Conservation (phyloP, 2,113 vertebrate genomes). For the Agapornis roseicollis region DNA sequence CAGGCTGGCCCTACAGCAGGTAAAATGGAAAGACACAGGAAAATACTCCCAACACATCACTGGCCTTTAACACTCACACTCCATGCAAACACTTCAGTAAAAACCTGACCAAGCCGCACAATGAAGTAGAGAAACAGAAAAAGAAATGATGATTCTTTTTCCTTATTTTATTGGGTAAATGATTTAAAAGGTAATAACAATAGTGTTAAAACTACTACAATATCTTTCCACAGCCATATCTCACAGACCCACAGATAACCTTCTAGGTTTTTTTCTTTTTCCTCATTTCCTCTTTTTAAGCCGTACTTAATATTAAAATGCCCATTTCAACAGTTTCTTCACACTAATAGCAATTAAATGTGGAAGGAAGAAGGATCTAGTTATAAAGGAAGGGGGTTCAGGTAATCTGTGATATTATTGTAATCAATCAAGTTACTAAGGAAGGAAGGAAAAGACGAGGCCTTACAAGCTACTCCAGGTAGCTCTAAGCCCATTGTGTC, state of each 20-base stretch:
- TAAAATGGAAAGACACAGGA: not conserved
- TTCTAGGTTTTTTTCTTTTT: constrained; percentile 72
- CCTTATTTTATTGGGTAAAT: constrained; percentile 99
- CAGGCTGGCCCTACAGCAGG: not conserved
- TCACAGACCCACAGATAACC: constrained; percentile 94
- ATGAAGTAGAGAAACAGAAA: constrained; percentile 44
- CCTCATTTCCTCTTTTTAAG: constrained; percentile 79
- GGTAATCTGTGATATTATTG: constrained; percentile 76
- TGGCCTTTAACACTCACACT: not conserved
- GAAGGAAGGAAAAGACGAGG: constrained; percentile 76
- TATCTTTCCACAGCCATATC: constrained; percentile 96
- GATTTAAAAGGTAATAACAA: constrained; percentile 99
- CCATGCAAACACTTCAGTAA: not conserved
- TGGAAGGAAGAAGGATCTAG: constrained; percentile 88
- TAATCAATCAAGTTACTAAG: constrained; percentile 84
- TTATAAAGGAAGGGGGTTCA: constrained; percentile 78
- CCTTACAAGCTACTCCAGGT: constrained; percentile 88
- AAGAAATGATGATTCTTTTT: constrained; percentile 67
- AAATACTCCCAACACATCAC: not conserved
- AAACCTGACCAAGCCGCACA: not conserved
- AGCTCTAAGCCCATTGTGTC: constrained; percentile 79
- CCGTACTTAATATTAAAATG: constrained; percentile 88
- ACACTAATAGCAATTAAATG: constrained; percentile 95
- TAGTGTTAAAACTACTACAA: constrained; percentile 99
- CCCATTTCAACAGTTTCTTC: constrained; percentile 88